Evolutionary conservation across 1,140 invertebrate species (phyloP).

Genomic region (Magallana angulata): DNA sequence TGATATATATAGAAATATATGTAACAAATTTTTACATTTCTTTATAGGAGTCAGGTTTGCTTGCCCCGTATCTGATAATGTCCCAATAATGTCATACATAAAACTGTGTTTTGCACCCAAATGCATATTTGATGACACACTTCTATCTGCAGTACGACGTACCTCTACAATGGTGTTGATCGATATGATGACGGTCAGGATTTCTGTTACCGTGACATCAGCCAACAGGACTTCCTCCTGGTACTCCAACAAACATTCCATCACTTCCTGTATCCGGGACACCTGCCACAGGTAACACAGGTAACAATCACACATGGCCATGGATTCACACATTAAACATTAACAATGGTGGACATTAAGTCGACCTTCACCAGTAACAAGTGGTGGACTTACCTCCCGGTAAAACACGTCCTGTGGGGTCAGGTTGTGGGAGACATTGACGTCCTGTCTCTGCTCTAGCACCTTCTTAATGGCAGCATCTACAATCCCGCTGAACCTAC

Average conservation of each 20-base stretch:
- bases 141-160: background rate
- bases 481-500: slow-evolving; percentile 75
- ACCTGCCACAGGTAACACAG: slow-evolving; percentile 59
- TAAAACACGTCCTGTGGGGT: slow-evolving; percentile 87
- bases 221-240: slow-evolving; percentile 73
- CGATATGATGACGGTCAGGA: slow-evolving; percentile 68
- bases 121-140: no score
- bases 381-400: slow-evolving; percentile 82
- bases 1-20: background rate
- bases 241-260: slow-evolving; percentile 72
- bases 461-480: slow-evolving; percentile 83
- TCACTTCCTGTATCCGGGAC: slow-evolving; percentile 75
- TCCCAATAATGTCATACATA: background rate
- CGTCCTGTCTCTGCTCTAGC: slow-evolving; percentile 79
- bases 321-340: no score
- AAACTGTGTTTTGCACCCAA: slow-evolving; percentile 1
- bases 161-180: slow-evolving; percentile 77
- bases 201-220: slow-evolving; percentile 65
- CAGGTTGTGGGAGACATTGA: slow-evolving; percentile 80
- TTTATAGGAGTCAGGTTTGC: background rate
- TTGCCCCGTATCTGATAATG: background rate
- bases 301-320: no score
- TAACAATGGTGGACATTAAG: no score
- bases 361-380: no score
- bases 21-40: background rate